Evolutionary conservation across 2,797 vertebrate genomes (phyloP).

Genomic region (Hylomyscus alleni): DNA sequence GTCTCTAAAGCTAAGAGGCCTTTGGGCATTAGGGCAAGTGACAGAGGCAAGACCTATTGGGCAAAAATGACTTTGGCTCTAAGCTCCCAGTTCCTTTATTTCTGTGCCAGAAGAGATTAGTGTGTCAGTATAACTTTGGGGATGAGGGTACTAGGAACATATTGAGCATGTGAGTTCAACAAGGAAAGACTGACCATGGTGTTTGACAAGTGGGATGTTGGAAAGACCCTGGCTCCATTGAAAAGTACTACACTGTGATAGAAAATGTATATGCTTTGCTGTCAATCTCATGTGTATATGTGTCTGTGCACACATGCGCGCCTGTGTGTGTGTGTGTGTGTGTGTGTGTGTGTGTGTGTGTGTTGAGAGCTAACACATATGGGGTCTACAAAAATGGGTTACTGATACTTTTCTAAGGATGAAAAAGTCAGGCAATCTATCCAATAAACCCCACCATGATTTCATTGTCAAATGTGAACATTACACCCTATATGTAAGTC

Average conservation of each 20-base stretch:
- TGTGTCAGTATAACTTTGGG: not conserved
- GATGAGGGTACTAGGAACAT: not conserved
- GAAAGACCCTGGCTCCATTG: not conserved
- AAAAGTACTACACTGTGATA: not conserved
- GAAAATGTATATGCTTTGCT: not conserved
- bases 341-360: not conserved
- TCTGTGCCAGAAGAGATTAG: not conserved
- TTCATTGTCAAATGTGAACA: not conserved
- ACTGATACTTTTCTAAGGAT: not conserved
- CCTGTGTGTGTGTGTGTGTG: not conserved
- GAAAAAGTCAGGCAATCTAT: not conserved
- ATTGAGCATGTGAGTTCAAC: too few relatives aligned
- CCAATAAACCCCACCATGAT: too few relatives aligned
- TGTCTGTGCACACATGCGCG: not conserved
- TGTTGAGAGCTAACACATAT: accelerated
- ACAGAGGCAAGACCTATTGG: not conserved
- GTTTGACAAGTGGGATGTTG: not conserved
- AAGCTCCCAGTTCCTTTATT: not conserved
- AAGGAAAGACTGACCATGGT: not conserved
- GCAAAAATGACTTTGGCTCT: not conserved
- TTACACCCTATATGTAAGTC: not conserved
- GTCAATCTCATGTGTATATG: not conserved
- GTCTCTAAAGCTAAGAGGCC: not conserved
- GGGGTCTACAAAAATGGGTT: not conserved
- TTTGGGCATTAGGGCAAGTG: too few relatives aligned